Conservation (phyloP, 2,113 vertebrate genomes). For the Scophthalmus maximus region DNA sequence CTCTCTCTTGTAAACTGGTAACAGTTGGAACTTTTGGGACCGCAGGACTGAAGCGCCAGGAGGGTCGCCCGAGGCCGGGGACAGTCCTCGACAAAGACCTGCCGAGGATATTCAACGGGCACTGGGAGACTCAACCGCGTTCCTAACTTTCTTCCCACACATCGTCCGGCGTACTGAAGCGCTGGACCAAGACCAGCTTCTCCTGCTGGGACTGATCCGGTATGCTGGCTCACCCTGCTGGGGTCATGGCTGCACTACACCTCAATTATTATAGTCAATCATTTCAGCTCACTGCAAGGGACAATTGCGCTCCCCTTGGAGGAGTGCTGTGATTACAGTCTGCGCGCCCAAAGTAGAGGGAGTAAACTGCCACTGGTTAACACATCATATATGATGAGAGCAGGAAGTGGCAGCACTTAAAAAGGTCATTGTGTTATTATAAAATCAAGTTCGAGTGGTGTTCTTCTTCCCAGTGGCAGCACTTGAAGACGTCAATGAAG, state of each 20-base stretch:
- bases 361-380: background rate
- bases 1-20: constrained; percentile 1
- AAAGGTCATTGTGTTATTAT: background rate
- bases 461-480: background rate
- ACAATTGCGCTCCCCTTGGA: background rate
- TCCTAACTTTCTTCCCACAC: constrained; percentile 4
- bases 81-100: constrained; percentile 20
- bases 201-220: constrained; percentile 24
- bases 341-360: constrained; percentile 16
- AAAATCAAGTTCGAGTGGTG: background rate
- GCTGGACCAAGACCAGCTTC: constrained; percentile 19
- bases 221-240: constrained; percentile 68
- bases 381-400: background rate
- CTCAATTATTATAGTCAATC: background rate
- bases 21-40: constrained; percentile 23
- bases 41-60: constrained; percentile 27
- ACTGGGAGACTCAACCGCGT: constrained; percentile 17
- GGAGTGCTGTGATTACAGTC: background rate
- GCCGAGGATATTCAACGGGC: constrained; percentile 30
- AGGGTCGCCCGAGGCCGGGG: constrained; percentile 13
- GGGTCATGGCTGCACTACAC: constrained; percentile 33
- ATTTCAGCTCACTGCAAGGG: background rate
- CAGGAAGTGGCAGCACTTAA: background rate
- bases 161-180: constrained; percentile 15
- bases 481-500: background rate